Percentiles rank a stretch among this genome's conserved stretches.
Evolutionary conservation across 2,113 vertebrate genomes (phyloP).

Genomic region (Hemibagrus wyckioides): DNA sequence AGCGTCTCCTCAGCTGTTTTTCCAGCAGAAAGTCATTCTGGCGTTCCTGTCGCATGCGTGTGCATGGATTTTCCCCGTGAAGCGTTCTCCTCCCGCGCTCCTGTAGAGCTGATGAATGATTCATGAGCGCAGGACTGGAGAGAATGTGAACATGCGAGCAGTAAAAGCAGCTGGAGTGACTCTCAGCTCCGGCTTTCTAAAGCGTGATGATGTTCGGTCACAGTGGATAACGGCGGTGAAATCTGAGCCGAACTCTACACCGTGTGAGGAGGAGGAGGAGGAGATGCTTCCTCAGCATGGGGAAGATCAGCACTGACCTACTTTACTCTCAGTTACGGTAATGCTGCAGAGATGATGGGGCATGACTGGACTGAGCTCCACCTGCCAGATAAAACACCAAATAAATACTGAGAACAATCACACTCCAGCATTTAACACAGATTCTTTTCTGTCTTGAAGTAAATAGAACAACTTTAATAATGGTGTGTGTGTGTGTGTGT

Average conservation of each 20-base stretch:
- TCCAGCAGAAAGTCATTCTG: conserved; percentile 40
- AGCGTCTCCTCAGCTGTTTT: neutral
- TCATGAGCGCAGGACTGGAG: conserved; percentile 55
- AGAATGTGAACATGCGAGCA: conserved; percentile 19
- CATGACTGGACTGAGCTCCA: neutral
- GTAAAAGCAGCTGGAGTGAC: conserved; percentile 14
- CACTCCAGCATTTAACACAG: neutral
- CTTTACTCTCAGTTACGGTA: conserved; percentile 8
- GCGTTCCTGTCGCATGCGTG: conserved; percentile 46
- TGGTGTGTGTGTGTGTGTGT: no score
- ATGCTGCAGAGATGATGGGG: neutral
- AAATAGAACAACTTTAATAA: neutral
- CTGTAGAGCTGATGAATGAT: conserved; percentile 63
- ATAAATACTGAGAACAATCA: neutral
- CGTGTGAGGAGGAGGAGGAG: neutral
- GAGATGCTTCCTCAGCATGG: neutral
- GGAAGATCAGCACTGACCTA: neutral
- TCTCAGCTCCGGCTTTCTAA: neutral
- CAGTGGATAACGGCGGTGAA: conserved; percentile 7
- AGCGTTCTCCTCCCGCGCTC: conserved; percentile 35
- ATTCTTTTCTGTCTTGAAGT: neutral
- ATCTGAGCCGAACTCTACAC: neutral
- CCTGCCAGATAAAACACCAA: neutral
- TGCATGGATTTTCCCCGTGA: conserved; percentile 61
- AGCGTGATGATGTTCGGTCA: conserved; percentile 5